Evolutionary conservation across 2,888 invertebrate genomes (phyloP), one percentile per base, ranked within the genome.

Genomic region (Lasioglossum leucozonium): DNA sequence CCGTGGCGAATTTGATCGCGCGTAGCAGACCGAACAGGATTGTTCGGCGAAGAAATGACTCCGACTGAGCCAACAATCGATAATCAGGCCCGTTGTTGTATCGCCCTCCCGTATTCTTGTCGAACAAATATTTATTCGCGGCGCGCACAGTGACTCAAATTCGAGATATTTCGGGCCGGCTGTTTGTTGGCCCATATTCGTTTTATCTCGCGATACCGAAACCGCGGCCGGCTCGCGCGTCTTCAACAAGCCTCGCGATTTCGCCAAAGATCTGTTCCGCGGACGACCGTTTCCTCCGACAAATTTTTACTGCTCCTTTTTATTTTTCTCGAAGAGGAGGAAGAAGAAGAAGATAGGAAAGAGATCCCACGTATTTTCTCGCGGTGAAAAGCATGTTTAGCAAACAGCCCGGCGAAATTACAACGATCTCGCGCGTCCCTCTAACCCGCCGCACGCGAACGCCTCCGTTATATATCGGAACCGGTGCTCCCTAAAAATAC

Each of bases 401-500:
- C 77, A 72, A 80, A 71, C 67, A 65, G 44, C 5, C 22, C 47
- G 42, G 37, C 72, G 62, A 82, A 74, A 84, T 89, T 89, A 87
- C 82, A 89, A 79, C 74, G 58, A 85, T 88, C 58, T 67, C 74
- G 74, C 22, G 18, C 81, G 42, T 79, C 81, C 79, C 65, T 77
- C 69, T 79, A 81, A 80, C 79, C 86, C 78, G 78, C 85, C 30
- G 62, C 62, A 79, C 86, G 79, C 82, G 81, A 86, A 91, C 76
- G 76, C 84, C 89, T 82, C 84, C 86, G 90, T 79, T 88, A 83
- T 85, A 89, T 85, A 88, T 85, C 84, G 83, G 78, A 76, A 82
- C 69, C 82, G 69, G 88, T 80, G 87, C 91, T 92, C 89, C 88
- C 94, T 93, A 94, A 93, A 94, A 94, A 94, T 94, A 94, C 89